Evolutionary conservation across 1,140 invertebrate genomes (phyloP).

Genomic region (Portunus trituberculatus): DNA sequence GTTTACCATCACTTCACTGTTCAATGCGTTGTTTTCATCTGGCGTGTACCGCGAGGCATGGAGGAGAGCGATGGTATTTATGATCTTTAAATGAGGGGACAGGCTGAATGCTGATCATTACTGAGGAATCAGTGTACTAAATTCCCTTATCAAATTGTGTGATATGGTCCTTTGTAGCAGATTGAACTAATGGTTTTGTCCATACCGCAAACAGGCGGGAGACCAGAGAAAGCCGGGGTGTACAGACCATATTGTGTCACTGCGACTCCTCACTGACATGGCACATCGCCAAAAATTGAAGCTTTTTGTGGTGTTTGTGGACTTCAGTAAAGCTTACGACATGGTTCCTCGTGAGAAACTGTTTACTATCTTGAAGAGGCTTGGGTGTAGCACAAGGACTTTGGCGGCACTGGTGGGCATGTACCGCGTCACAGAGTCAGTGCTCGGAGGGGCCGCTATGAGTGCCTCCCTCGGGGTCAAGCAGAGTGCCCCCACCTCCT

Average conservation of each 20-base stretch:
- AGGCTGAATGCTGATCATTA: conserved; percentile 16
- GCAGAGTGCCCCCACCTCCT: too few relatives aligned
- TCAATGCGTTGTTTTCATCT: neutral
- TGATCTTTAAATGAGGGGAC: conserved; percentile 32
- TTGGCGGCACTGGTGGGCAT: neutral
- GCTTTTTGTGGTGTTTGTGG: too few relatives aligned
- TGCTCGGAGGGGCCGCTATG: neutral
- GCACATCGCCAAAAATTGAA: neutral
- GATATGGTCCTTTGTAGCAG: conserved; percentile 23
- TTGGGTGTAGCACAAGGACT: neutral
- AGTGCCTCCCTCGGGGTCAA: too few relatives aligned
- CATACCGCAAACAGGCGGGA: conserved; percentile 1
- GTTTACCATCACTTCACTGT: too few relatives aligned
- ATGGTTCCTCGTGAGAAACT: neutral
- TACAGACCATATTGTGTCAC: neutral
- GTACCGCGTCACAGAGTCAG: conserved; percentile 34
- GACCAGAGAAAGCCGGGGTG: neutral
- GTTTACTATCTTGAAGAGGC: neutral
- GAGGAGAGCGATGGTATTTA: neutral
- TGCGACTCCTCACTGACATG: neutral
- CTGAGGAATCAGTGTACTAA: conserved; percentile 23
- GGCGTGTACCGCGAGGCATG: conserved; percentile 5
- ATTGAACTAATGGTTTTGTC: neutral
- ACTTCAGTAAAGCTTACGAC: conserved; percentile 15
- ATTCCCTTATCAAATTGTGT: neutral